phyloP scores from a whole-genome alignment of 2,888 invertebrate species.

The Acholoe squamosa region DNA sequence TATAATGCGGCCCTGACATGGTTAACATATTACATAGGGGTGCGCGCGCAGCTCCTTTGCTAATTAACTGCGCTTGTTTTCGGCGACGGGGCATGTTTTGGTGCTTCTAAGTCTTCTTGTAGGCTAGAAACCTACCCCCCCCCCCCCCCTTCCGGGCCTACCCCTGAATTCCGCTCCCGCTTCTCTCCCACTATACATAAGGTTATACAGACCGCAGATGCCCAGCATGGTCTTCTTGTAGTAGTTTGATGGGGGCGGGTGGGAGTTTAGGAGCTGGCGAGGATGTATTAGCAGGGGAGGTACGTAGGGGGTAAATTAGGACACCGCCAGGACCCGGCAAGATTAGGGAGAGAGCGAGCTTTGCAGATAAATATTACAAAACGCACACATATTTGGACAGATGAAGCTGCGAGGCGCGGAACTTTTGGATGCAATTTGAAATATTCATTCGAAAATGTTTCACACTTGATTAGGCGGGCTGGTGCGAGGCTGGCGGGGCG shows the following conservation, averaged over 20 bases:
- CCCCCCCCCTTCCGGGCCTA: too few species aligned
- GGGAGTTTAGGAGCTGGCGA: neutral
- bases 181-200: too few species aligned
- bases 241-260: neutral
- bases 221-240: too few species aligned
- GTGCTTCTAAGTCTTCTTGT: too few species aligned
- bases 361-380: slow-evolving; percentile 51
- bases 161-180: too few species aligned
- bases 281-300: neutral
- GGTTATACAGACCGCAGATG: too few species aligned
- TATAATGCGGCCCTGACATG: too few species aligned
- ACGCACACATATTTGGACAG: slow-evolving; percentile 52
- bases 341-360: neutral
- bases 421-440: slow-evolving; percentile 58
- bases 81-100: neutral
- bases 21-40: slow-evolving; percentile 33
- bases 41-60: neutral
- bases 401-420: slow-evolving; percentile 34
- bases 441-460: slow-evolving; percentile 61
- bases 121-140: too few species aligned
- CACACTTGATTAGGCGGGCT: slow-evolving; percentile 55
- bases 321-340: neutral
- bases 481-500: slow-evolving; percentile 33
- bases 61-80: slow-evolving; percentile 34
- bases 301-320: neutral